Percentiles rank a stretch among this genome's conserved stretches.
phyloP scores from a whole-genome alignment of 2,888 invertebrate genomes.

The Xylophagus ater region DNA sequence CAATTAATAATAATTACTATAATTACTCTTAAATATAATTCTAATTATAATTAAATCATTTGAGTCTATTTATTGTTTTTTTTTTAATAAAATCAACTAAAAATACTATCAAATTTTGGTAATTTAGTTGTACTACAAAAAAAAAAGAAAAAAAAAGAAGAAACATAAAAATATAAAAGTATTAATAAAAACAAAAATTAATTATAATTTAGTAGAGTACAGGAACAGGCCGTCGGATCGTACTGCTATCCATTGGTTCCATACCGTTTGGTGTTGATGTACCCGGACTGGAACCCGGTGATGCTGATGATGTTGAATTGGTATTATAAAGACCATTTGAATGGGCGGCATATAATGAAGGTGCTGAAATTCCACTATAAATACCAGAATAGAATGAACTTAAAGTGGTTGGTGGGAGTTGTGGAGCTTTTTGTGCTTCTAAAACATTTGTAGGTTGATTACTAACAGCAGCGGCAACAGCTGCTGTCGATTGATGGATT shows the following conservation, averaged over 20 bases:
- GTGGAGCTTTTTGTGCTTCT: conserved; percentile 35
- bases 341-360: conserved; percentile 37
- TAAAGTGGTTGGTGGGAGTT: conserved; percentile 35
- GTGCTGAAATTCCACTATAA: conserved; percentile 37
- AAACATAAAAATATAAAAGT: not conserved
- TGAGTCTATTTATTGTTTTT: too few species aligned
- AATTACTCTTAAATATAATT: too few species aligned
- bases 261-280: conserved; percentile 27
- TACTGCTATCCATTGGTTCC: conserved; percentile 35
- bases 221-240: conserved; percentile 37
- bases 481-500: conserved; percentile 35
- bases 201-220: conserved; percentile 32
- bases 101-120: not conserved
- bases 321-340: conserved; percentile 37
- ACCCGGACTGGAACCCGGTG: conserved; percentile 38
- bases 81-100: conserved; percentile 2
- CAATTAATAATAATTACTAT: too few species aligned
- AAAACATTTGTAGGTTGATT: conserved; percentile 31
- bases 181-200: not conserved
- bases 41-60: too few species aligned
- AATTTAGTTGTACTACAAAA: too few species aligned
- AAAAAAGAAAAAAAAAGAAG: not conserved
- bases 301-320: conserved; percentile 32
- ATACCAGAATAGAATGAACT: conserved; percentile 40
- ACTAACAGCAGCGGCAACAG: conserved; percentile 32